These are phyloP conservation scores for Crocuta crocuta DNA, from an alignment of 2,113 vertebrate species.

Conservation along the genomic window DNA sequence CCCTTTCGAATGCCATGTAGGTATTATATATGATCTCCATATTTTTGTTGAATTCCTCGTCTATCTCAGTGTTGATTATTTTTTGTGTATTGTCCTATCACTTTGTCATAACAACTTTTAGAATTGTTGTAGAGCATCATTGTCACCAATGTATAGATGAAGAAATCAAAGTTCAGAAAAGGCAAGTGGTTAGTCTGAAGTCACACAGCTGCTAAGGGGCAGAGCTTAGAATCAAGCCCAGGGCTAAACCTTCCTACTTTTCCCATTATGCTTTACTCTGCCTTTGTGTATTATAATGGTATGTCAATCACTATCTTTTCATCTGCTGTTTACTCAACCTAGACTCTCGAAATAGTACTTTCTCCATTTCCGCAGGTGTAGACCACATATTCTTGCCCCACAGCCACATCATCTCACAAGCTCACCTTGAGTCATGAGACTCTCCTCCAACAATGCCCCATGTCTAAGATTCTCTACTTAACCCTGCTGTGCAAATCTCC, in stretches of 20 bases:
- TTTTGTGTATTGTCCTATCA: neutral
- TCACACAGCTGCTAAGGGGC: neutral
- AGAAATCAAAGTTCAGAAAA: neutral
- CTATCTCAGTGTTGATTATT: neutral
- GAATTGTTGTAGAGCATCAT: neutral
- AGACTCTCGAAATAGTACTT: neutral
- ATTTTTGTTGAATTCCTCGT: neutral
- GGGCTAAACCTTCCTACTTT: neutral
- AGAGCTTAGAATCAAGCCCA: neutral
- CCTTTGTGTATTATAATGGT: neutral
- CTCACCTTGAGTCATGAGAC: neutral
- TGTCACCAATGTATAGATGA: neutral
- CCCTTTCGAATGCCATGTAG: neutral
- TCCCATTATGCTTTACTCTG: neutral
- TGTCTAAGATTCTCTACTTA: neutral
- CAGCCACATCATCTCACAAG: neutral
- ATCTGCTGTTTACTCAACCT: neutral
- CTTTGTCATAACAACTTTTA: neutral
- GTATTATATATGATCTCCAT: neutral
- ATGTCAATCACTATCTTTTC: neutral
- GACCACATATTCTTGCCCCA: accelerated
- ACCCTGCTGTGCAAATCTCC: neutral
- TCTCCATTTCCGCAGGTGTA: neutral
- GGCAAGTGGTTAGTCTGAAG: neutral
- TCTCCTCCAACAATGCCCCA: neutral